A percentile compares a stretch with the other conserved stretches of the same genome.
Evolutionary conservation across 2,888 invertebrate species (phyloP).

Genomic region (Tetragonula carbonaria): DNA sequence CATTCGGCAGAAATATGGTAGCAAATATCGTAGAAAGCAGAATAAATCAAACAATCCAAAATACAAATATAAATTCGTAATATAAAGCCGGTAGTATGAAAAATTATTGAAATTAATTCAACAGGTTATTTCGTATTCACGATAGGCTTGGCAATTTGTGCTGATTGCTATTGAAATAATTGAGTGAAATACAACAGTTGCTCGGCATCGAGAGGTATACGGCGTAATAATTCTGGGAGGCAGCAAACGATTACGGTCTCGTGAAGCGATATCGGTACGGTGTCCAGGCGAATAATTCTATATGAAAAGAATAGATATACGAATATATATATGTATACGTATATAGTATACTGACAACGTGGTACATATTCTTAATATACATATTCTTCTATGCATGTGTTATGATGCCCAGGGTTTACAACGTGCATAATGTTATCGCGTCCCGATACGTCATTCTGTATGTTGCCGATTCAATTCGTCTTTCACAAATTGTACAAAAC

Average conservation of each 20-base stretch:
- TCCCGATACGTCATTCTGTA: constrained; percentile 17
- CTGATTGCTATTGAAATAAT: neutral
- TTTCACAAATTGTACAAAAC: neutral
- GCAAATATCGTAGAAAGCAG: neutral
- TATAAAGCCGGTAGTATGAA: neutral
- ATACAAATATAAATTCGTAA: neutral
- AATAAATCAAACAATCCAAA: neutral
- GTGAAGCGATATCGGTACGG: constrained; percentile 83
- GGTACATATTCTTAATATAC: constrained; percentile 16
- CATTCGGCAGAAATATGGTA: neutral
- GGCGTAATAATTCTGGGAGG: constrained; percentile 33
- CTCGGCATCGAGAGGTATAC: neutral
- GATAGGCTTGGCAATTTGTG: neutral
- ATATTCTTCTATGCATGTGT: neutral
- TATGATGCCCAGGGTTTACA: constrained; percentile 5
- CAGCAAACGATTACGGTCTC: constrained; percentile 78
- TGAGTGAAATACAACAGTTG: constrained; percentile 1
- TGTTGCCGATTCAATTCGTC: neutral
- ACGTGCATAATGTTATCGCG: constrained; percentile 26
- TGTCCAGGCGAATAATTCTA: constrained; percentile 83
- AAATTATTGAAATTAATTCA: neutral
- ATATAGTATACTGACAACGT: constrained; percentile 49
- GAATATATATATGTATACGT: constrained; percentile 22
- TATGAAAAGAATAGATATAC: constrained; percentile 78
- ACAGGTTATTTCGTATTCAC: neutral